phyloP scores from a whole-genome alignment of 2,113 vertebrate genomes.

The Ploceus nigricollis region DNA sequence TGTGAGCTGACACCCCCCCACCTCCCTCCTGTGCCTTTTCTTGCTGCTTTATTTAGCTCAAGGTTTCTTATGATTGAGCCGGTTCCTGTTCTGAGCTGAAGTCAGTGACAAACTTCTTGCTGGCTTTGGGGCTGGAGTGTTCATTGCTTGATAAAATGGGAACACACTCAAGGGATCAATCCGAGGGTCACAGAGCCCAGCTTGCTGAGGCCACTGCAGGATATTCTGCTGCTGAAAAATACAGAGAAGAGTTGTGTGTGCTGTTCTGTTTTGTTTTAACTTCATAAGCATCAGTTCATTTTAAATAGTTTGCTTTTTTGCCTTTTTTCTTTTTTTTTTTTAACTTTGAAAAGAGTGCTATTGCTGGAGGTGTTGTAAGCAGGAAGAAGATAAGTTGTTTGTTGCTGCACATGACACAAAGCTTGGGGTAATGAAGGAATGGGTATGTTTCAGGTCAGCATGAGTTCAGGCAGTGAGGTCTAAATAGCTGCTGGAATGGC shows the following conservation, averaged over 20 bases:
- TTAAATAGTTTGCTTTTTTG: not conserved
- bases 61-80: conserved; percentile 5
- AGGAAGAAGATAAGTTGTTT: conserved; percentile 9
- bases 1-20: not conserved
- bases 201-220: not conserved
- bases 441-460: not conserved
- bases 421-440: conserved; percentile 14
- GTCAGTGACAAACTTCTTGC: conserved; percentile 33
- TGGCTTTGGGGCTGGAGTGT: not conserved
- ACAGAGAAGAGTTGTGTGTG: not conserved
- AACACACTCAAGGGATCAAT: conserved; percentile 24
- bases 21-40: not conserved
- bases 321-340: not conserved
- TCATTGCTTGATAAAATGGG: conserved; percentile 4
- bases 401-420: not conserved
- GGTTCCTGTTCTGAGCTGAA: conserved; percentile 1
- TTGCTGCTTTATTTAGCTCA: conserved; percentile 41
- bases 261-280: conserved; percentile 17
- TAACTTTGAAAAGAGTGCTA: not conserved
- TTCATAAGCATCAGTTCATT: not conserved
- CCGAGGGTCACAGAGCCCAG: not conserved
- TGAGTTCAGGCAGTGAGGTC: conserved; percentile 25
- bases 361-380: conserved; percentile 31
- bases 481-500: not conserved
- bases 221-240: not conserved